phyloP scores from a whole-genome alignment of 2,888 invertebrate genomes.

The Apamea crenata region DNA sequence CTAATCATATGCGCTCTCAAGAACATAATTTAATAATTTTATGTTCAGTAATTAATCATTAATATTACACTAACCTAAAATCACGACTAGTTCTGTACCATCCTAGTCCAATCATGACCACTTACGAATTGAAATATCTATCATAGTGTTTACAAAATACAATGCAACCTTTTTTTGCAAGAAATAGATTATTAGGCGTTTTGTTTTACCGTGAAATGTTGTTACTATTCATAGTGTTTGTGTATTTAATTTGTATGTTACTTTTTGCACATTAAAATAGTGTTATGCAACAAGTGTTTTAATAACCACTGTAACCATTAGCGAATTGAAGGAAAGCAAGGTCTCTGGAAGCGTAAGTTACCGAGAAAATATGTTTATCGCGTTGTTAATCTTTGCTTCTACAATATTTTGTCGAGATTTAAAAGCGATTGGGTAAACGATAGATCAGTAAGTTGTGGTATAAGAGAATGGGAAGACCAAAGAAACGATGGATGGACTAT shows the following conservation, averaged over 20 bases:
- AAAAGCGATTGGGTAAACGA: no score
- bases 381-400: neutral
- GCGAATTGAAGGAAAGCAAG: neutral
- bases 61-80: neutral
- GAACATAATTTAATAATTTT: no score
- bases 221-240: slow-evolving; percentile 1
- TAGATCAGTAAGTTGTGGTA: no score
- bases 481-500: no score
- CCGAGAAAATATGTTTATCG: neutral
- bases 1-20: neutral
- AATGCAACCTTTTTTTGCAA: slow-evolving; percentile 14
- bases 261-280: slow-evolving; percentile 15
- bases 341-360: neutral
- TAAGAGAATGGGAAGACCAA: no score
- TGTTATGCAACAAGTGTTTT: slow-evolving; percentile 3
- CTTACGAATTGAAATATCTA: neutral
- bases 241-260: slow-evolving; percentile 1
- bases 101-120: neutral
- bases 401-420: neutral
- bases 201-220: neutral
- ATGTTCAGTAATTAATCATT: neutral
- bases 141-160: slow-evolving; percentile 1
- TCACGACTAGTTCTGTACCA: neutral
- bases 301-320: no score
- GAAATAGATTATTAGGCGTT: neutral